Conservation (phyloP, 30 jellyfish, hydroid and myxozoan species). For the Pelagia noctiluca region DNA sequence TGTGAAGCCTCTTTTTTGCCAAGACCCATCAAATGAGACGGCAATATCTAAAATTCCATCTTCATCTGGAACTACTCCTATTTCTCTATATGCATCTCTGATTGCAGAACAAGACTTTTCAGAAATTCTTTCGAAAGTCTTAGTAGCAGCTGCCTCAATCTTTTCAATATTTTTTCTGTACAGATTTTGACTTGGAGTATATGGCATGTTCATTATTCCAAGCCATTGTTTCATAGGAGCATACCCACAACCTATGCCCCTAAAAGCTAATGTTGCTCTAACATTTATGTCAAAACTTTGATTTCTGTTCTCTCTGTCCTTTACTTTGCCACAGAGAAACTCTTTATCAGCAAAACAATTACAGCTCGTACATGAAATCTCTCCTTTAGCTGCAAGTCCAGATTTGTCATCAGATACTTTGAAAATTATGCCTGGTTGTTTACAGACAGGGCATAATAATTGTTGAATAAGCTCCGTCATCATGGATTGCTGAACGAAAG, state of each 20-base stretch:
- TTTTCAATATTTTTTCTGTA: conserved; percentile 1
- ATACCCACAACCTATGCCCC: conserved; percentile 51
- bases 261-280: conserved; percentile 37
- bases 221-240: conserved; percentile 44
- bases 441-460: conserved; percentile 14
- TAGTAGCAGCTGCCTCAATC: background rate
- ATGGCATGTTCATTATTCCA: conserved; percentile 58
- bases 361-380: background rate
- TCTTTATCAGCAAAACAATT: background rate
- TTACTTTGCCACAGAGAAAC: conserved; percentile 25
- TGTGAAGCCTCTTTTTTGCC: conserved; percentile 65
- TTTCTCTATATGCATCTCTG: conserved; percentile 10
- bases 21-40: conserved; percentile 64
- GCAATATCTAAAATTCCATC: conserved; percentile 19
- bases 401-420: background rate
- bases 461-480: background rate
- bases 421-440: conserved; percentile 8
- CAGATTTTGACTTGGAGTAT: conserved; percentile 2
- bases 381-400: background rate
- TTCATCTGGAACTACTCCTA: conserved; percentile 1
- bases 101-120: conserved; percentile 7
- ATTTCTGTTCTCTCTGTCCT: background rate
- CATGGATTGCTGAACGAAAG: conserved; percentile 5
- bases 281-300: conserved; percentile 23
- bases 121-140: background rate